Conservation (phyloP, 2,797 vertebrate genomes). For the Australoheros facetus region DNA sequence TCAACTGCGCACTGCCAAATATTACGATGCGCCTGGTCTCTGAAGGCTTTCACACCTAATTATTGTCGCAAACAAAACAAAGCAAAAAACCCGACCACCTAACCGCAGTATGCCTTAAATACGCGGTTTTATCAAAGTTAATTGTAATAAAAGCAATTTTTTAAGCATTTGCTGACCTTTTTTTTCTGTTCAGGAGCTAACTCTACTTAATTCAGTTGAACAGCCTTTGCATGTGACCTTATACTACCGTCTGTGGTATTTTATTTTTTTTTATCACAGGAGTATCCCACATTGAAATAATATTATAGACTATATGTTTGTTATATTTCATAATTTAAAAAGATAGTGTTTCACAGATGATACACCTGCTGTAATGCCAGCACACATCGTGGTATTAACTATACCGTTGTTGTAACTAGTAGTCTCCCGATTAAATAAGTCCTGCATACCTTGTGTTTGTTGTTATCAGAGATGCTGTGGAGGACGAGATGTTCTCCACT, state of each 20-base stretch:
- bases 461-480: slow-evolving; percentile 82
- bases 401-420: neutral
- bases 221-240: accelerated
- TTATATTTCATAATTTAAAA: neutral
- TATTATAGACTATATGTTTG: neutral
- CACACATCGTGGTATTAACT: neutral
- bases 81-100: neutral
- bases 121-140: accelerated
- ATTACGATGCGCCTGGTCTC: neutral
- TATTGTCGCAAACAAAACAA: too few relatives aligned
- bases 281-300: neutral
- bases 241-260: neutral
- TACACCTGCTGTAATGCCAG: neutral
- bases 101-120: neutral
- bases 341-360: neutral
- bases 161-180: neutral
- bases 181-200: accelerated
- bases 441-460: neutral
- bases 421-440: neutral
- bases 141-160: neutral
- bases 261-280: neutral
- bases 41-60: neutral
- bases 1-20: neutral
- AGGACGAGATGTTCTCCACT: slow-evolving; percentile 78
- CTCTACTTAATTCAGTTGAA: neutral